Conservation (phyloP, 2,797 vertebrate species). For the Mormyrus proboscirostris region DNA sequence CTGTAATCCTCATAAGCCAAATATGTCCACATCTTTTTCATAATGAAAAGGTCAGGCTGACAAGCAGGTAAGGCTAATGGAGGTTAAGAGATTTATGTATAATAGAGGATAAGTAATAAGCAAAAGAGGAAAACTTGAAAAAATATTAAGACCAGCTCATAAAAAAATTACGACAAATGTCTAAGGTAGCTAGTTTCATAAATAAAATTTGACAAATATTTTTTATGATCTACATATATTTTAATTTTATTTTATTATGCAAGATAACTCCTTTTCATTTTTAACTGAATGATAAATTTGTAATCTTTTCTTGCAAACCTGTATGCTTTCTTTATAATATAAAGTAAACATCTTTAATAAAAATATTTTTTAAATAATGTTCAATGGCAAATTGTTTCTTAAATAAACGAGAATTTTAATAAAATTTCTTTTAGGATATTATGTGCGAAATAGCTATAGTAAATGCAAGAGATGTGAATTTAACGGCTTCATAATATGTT, state of each 20-base stretch:
- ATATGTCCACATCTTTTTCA: slow-evolving; percentile 61
- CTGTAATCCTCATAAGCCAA: slow-evolving; percentile 42
- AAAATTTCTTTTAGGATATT: neutral
- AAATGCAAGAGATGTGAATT: neutral
- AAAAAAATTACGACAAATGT: neutral
- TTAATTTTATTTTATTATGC: too few species aligned
- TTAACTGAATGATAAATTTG: neutral
- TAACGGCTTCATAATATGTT: neutral
- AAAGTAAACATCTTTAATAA: neutral
- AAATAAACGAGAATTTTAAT: neutral
- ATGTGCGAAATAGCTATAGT: neutral
- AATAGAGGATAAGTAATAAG: slow-evolving; percentile 11
- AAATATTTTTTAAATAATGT: neutral
- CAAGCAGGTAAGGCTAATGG: slow-evolving; percentile 6
- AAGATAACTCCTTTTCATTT: neutral
- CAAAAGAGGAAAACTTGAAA: neutral
- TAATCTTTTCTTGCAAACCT: neutral
- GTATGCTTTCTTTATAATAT: neutral
- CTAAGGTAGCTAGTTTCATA: neutral
- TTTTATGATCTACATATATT: neutral
- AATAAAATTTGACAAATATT: neutral
- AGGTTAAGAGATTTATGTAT: slow-evolving; percentile 9
- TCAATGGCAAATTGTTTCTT: neutral
- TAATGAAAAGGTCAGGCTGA: slow-evolving; percentile 67
- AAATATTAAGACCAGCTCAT: neutral